Evolutionary conservation across 2,888 invertebrate genomes (phyloP), one percentile per base, ranked within the genome.

Genomic region (Andrena bucephala): DNA sequence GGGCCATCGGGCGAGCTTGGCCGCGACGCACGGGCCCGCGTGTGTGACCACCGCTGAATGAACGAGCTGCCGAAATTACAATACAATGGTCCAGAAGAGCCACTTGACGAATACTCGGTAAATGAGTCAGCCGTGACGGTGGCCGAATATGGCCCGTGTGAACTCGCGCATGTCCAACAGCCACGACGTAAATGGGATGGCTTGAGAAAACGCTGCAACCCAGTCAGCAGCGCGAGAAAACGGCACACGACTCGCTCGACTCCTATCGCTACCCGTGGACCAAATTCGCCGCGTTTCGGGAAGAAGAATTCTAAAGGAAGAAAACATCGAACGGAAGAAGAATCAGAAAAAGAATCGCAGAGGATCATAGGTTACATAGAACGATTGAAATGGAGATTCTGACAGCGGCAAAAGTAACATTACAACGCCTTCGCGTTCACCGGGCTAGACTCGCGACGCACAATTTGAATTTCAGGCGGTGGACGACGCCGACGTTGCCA

Each of bases 71-170:
- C 82, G 85, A 91, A 91, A 92, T 91, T 87, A 90, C 89, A 89
- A 91, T 90, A 92, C 91, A 92, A 92, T 92, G 88, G 90, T 77
- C 87, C 81, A 90, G 90, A 88, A 86, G 86, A 87, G 87, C 84
- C 89, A 92, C 90, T 91, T 90, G 90, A 91, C 87, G 83, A 90
- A 89, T 88, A 87, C 85, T 67, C 87, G 79, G 86, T 84, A 89
- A 89, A 90, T 91, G 91, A 92, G 89, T 91, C 92, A 91, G 78
- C 80, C 68, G 69, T 24, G 42, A 62, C 48, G 60, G 84, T 66
- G 72, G 60, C 72, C 81, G 77, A 88, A 86, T 86, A 79, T 75
- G 85, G 68, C 66, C 86, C 90, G 87, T 90, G 89, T 85, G 90
- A 89, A 89, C 85, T 78, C 27, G 60, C 71, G 76, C 20, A 63